These are phyloP conservation scores for Calcarius lapponicus DNA, from an alignment of 2,797 vertebrate species.

Conservation along the genomic window DNA sequence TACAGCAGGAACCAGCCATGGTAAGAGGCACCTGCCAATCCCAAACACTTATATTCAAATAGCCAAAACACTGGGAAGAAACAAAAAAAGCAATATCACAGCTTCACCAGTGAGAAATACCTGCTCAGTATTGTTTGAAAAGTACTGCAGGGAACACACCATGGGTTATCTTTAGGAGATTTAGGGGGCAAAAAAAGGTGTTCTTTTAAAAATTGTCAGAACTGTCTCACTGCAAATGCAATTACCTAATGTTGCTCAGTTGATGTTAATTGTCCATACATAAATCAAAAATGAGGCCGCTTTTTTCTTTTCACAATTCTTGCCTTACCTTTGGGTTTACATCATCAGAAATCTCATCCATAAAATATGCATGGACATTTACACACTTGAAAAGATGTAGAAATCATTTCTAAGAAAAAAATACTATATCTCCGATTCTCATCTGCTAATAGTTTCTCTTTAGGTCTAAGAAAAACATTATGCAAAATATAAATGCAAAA, in stretches of 20 bases:
- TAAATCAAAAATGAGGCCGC: background rate
- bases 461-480: background rate
- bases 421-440: background rate
- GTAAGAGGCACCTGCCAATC: background rate
- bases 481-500: background rate
- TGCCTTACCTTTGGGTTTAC: background rate
- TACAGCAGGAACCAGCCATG: background rate
- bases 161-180: background rate
- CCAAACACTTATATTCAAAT: background rate
- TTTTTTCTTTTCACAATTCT: background rate
- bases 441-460: background rate
- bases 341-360: background rate
- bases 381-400: background rate
- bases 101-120: background rate
- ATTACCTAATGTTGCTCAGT: background rate
- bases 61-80: background rate
- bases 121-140: background rate
- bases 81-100: accelerated
- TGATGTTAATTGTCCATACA: background rate
- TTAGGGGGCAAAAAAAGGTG: accelerated
- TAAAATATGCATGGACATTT: background rate
- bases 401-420: background rate
- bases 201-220: background rate
- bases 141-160: background rate
- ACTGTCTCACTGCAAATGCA: background rate